These are phyloP conservation scores for Oscheius sp. DNA, from an alignment of 2,888 invertebrate genomes.

Conservation along the genomic window DNA sequence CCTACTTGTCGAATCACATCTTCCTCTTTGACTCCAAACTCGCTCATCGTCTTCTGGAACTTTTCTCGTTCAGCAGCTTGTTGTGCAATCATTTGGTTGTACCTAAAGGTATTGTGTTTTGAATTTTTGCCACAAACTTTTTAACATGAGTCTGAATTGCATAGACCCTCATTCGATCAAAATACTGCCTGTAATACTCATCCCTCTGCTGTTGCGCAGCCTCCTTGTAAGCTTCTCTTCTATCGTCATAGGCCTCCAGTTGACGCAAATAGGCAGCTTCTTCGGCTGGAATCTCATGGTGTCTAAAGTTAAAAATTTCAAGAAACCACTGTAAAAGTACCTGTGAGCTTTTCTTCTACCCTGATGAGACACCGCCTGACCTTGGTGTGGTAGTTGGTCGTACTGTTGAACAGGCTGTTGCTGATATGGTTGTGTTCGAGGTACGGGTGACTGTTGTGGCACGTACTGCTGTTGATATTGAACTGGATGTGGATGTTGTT, in stretches of 20 bases:
- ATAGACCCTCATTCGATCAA: constrained; percentile 54
- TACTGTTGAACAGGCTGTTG: background rate
- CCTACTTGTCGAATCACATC: constrained; percentile 39
- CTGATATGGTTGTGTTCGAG: background rate
- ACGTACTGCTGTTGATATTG: background rate
- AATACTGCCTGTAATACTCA: constrained; percentile 56
- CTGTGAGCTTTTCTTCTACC: constrained; percentile 23
- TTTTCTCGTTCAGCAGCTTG: constrained; percentile 39
- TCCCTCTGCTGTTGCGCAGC: constrained; percentile 28
- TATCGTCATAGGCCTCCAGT: constrained; percentile 23
- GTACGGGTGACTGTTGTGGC: background rate
- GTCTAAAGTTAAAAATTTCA: background rate
- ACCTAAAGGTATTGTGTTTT: constrained; percentile 34
- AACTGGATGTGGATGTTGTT: background rate
- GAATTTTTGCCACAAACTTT: constrained; percentile 36
- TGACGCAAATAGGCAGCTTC: constrained; percentile 31
- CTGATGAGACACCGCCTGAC: constrained; percentile 1
- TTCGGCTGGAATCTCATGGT: constrained; percentile 12
- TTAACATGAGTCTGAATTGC: constrained; percentile 46
- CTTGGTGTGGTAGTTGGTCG: background rate
- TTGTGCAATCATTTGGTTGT: constrained; percentile 45
- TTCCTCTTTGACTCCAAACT: constrained; percentile 47
- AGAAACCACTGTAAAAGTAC: background rate
- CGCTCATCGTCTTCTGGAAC: constrained; percentile 44
- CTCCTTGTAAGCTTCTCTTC: constrained; percentile 23